phyloP scores from a whole-genome alignment of 2,888 invertebrate genomes.

The Sarcophaga caerulescens region DNA sequence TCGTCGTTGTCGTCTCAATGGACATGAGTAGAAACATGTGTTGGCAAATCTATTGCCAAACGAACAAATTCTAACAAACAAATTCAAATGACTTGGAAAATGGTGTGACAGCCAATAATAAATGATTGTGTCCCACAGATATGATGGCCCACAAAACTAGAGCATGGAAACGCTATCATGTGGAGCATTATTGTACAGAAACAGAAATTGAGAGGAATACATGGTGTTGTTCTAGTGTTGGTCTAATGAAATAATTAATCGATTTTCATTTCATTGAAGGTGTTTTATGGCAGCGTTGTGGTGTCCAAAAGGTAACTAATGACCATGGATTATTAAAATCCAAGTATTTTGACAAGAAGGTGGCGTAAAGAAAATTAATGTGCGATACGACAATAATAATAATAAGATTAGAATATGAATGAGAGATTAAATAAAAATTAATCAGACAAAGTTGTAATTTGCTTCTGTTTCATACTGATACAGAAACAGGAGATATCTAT shows the following conservation, averaged over 20 bases:
- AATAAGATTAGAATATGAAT: too few relatives aligned
- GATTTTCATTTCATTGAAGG: background rate
- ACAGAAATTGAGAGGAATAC: background rate
- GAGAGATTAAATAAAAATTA: too few relatives aligned
- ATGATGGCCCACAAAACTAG: constrained; percentile 28
- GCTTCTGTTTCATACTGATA: too few relatives aligned
- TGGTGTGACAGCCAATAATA: constrained; percentile 58
- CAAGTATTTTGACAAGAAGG: background rate
- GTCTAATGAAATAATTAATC: background rate
- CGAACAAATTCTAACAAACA: constrained; percentile 26
- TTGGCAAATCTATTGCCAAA: constrained; percentile 31
- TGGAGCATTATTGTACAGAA: background rate
- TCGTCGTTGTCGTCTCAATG: too few relatives aligned
- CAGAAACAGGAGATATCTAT: too few relatives aligned
- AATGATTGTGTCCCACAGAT: constrained; percentile 4
- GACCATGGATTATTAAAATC: background rate
- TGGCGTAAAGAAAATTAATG: background rate
- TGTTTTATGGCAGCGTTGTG: background rate
- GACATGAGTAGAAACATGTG: background rate
- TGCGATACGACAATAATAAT: too few relatives aligned
- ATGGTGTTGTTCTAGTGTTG: background rate
- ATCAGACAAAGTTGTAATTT: too few relatives aligned
- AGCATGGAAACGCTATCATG: background rate
- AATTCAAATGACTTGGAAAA: constrained; percentile 65
- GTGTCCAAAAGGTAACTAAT: background rate